These are phyloP conservation scores for Drosophila neocordata DNA, from an alignment of 1,140 invertebrate genomes.

Conservation along the genomic window DNA sequence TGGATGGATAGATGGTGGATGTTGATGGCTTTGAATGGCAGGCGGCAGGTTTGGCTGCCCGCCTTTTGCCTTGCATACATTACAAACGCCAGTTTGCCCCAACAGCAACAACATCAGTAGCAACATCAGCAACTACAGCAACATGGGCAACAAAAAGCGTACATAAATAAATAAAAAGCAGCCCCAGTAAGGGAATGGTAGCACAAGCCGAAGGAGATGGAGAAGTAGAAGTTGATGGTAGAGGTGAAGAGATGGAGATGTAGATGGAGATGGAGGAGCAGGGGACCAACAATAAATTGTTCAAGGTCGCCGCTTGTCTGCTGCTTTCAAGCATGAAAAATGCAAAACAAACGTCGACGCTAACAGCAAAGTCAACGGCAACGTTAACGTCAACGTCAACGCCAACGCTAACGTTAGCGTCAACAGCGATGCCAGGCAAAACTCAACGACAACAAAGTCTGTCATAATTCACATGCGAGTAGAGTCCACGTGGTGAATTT, in stretches of 20 bases:
- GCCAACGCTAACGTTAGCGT: neutral
- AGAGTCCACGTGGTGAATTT: conserved; percentile 15
- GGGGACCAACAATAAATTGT: conserved; percentile 67
- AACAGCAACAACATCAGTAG: conserved; percentile 5
- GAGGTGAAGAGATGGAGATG: conserved; percentile 13
- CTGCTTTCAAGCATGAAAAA: conserved; percentile 78
- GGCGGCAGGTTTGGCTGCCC: conserved; percentile 65
- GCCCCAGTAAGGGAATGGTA: conserved; percentile 21
- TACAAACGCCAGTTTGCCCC: conserved; percentile 45
- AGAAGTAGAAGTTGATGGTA: neutral
- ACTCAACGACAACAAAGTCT: conserved; percentile 74
- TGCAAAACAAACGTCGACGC: conserved; percentile 72
- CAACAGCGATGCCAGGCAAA: conserved; percentile 45
- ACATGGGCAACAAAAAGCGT: conserved; percentile 50
- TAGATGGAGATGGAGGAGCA: conserved; percentile 8
- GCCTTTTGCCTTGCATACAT: conserved; percentile 61
- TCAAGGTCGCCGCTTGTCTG: conserved; percentile 79
- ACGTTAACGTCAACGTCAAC: conserved; percentile 14
- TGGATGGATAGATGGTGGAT: conserved; percentile 41
- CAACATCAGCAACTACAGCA: conserved; percentile 24
- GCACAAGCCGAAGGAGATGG: conserved; percentile 20
- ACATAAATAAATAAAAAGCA: conserved; percentile 74
- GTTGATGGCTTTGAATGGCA: conserved; percentile 71
- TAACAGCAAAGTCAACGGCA: conserved; percentile 36
- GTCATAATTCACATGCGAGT: conserved; percentile 78